Evolutionary conservation across 2,888 invertebrate genomes (phyloP).

Genomic region (Lasioglossum oenotherae): DNA sequence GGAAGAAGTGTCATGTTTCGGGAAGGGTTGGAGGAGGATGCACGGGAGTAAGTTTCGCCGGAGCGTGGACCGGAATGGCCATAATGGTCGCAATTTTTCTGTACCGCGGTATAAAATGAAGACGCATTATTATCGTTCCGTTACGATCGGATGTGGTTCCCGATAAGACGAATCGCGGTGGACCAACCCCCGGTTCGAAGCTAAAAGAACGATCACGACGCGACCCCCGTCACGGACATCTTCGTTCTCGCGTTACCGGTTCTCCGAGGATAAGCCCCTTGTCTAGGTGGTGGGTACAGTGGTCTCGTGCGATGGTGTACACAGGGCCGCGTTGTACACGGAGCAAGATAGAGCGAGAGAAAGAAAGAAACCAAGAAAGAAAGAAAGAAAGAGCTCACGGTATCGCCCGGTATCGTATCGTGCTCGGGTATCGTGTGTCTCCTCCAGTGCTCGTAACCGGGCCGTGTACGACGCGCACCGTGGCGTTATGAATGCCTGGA

Average conservation of each 20-base stretch:
- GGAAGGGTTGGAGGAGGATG: background rate
- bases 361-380: background rate
- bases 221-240: slow-evolving; percentile 25
- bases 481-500: slow-evolving; percentile 81
- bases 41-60: background rate
- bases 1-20: background rate
- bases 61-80: background rate
- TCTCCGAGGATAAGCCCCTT: slow-evolving; percentile 9
- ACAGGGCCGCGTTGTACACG: background rate
- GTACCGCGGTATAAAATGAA: background rate
- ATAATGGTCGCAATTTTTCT: background rate
- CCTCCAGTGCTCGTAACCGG: slow-evolving; percentile 54
- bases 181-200: background rate
- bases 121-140: background rate
- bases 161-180: background rate
- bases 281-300: slow-evolving; percentile 26
- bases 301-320: slow-evolving; percentile 12
- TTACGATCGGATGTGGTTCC: background rate
- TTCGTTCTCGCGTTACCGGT: slow-evolving; percentile 54
- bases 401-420: slow-evolving; percentile 72
- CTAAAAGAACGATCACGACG: background rate
- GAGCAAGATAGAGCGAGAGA: background rate
- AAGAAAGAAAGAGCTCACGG: slow-evolving; percentile 14
- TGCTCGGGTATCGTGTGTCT: slow-evolving; percentile 79
- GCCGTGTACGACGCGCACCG: slow-evolving; percentile 60